Conservation (phyloP, 2,113 vertebrate species). For the Microcebus griseorufus region DNA sequence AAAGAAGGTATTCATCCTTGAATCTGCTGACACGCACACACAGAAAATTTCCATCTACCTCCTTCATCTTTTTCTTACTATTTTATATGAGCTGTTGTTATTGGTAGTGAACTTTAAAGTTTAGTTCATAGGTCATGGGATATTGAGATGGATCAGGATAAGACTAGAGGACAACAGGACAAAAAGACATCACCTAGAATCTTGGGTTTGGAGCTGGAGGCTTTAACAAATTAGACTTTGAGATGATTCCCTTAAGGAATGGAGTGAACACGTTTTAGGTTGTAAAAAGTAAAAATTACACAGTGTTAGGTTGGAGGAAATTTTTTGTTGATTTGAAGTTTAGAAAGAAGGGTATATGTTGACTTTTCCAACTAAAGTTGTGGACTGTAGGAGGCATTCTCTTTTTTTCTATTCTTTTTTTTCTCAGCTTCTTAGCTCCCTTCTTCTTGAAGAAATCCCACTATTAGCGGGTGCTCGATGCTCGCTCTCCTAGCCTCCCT, state of each 20-base stretch:
- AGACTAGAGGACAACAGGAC: not conserved
- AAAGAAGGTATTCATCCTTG: not conserved
- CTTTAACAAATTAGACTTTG: not conserved
- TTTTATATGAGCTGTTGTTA: not conserved
- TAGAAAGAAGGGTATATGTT: not conserved
- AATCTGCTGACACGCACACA: not conserved
- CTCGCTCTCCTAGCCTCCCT: not conserved
- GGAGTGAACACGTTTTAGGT: not conserved
- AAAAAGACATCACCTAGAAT: not conserved
- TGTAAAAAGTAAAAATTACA: conserved; percentile 27
- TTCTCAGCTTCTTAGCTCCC: not conserved
- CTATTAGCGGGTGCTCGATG: not conserved
- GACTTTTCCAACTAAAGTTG: conserved; percentile 9
- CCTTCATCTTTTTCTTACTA: not conserved
- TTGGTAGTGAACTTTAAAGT: conserved; percentile 9
- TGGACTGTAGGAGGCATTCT: not conserved
- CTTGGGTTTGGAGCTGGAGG: not conserved
- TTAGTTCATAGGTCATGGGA: not conserved
- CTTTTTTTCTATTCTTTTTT: not conserved
- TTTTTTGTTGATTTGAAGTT: not conserved
- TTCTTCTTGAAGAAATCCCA: not conserved
- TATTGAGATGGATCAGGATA: not conserved
- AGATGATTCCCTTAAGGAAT: not conserved
- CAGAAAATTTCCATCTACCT: not conserved
- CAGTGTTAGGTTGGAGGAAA: not conserved